Percentiles rank a stretch among this genome's conserved stretches.
phyloP scores from a whole-genome alignment of 2,888 invertebrate species.

The Drosophila fulvimacula region DNA sequence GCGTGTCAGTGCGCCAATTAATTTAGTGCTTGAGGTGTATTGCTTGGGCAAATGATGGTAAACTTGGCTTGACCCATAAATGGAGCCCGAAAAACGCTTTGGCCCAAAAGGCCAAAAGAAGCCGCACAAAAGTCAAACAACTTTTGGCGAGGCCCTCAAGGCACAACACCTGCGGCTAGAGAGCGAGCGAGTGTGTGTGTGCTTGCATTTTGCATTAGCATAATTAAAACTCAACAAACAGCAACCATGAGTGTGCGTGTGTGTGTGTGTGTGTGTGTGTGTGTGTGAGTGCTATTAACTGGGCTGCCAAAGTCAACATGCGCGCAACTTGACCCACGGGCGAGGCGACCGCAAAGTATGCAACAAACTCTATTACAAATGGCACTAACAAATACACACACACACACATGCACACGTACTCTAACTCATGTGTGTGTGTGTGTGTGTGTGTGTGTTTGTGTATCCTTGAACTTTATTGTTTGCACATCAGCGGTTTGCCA shows the following conservation, averaged over 20 bases:
- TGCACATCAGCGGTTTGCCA: conserved; percentile 76
- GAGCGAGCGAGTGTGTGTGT: conserved; percentile 13
- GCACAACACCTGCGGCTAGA: conserved; percentile 41
- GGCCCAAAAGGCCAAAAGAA: conserved; percentile 16
- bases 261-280: conserved; percentile 4
- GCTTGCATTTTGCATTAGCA: conserved; percentile 70
- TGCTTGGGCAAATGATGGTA: conserved; percentile 27
- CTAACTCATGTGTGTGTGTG: conserved; percentile 4
- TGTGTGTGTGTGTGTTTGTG: conserved; percentile 13
- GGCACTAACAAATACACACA: conserved; percentile 18
- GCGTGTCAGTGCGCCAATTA: conserved; percentile 38
- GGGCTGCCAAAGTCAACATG: conserved; percentile 64
- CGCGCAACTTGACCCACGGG: conserved; percentile 64
- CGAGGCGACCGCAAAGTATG: conserved; percentile 63
- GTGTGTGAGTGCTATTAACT: conserved; percentile 53
- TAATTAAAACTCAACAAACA: conserved; percentile 71
- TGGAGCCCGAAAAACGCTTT: conserved; percentile 12
- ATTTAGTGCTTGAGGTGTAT: conserved; percentile 39
- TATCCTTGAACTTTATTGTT: conserved; percentile 82
- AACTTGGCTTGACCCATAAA: conserved; percentile 60
- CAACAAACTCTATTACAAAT: conserved; percentile 65
- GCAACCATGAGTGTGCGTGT: conserved; percentile 34
- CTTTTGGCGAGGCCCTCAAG: conserved; percentile 30
- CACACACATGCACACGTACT: conserved; percentile 20
- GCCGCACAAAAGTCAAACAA: conserved; percentile 48